Evolutionary conservation across 2,113 vertebrate genomes (phyloP).

Genomic region (Gallinago jamesoni): DNA sequence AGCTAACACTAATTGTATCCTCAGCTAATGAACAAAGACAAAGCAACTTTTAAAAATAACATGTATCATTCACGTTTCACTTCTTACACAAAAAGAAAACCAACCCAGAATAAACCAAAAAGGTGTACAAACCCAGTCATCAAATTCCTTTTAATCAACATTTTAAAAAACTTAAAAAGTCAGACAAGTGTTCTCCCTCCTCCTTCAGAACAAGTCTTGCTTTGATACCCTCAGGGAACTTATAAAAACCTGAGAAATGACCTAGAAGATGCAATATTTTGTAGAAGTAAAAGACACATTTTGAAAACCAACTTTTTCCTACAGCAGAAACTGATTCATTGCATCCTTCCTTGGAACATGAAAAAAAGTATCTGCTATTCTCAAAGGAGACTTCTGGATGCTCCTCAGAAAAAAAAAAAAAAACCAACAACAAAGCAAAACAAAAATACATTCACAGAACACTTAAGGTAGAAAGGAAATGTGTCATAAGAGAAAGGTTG

Average conservation of each 20-base stretch:
- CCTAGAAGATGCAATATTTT: not conserved
- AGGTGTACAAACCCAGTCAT: not conserved
- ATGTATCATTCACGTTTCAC: not conserved
- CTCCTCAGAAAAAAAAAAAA: not conserved
- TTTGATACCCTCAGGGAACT: not conserved
- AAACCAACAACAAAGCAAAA: not conserved
- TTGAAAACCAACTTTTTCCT: not conserved
- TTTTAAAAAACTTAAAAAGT: not conserved
- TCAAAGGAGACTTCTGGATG: slow-evolving; percentile 30
- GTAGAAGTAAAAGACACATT: not conserved
- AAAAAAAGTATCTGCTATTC: not conserved
- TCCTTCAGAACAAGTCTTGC: not conserved
- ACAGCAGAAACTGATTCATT: slow-evolving; percentile 16
- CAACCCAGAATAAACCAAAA: not conserved
- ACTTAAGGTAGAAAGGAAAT: slow-evolving; percentile 53
- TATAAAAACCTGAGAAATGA: not conserved
- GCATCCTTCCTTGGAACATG: slow-evolving; percentile 38
- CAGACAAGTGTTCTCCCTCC: not conserved
- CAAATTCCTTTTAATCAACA: not conserved
- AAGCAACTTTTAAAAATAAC: not conserved
- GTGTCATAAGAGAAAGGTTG: slow-evolving; percentile 51
- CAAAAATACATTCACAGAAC: slow-evolving; percentile 16
- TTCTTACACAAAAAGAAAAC: not conserved
- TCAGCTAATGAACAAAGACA: not conserved
- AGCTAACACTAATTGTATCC: not conserved